Percentiles rank a stretch among this genome's conserved stretches.
These are phyloP conservation scores for Mus spretus DNA, from an alignment of 2,797 vertebrate species.

Conservation along the genomic window DNA sequence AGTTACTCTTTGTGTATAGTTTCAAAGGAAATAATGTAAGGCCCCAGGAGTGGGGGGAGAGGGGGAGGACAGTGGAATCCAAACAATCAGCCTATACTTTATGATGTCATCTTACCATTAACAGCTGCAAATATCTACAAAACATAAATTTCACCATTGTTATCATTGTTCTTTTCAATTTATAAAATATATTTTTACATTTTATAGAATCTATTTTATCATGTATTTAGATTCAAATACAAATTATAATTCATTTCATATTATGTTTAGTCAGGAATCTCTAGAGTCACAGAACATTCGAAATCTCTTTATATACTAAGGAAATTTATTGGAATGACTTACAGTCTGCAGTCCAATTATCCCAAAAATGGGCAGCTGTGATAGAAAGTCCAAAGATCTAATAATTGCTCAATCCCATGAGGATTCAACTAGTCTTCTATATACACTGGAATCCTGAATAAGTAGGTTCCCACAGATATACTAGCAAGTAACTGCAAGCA, in stretches of 20 bases:
- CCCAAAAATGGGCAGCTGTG: not conserved
- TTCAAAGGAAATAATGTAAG: not conserved
- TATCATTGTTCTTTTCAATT: slow-evolving; percentile 29
- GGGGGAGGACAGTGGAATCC: not conserved
- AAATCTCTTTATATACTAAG: not conserved
- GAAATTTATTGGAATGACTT: not conserved
- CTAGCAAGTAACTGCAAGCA: not conserved
- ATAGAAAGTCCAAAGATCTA: not conserved
- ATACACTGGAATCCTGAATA: not conserved
- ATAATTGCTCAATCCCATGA: not conserved
- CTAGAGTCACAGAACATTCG: not conserved
- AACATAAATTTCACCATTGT: not conserved
- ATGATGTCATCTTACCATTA: not conserved
- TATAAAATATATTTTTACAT: not conserved
- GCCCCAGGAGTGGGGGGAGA: not conserved
- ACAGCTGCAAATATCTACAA: not conserved
- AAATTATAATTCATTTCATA: not conserved
- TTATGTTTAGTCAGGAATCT: not conserved
- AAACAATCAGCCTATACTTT: not conserved
- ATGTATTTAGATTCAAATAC: slow-evolving; percentile 14
- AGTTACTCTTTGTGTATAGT: not conserved
- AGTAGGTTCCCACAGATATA: not conserved
- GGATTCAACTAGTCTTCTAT: not conserved
- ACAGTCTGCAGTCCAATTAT: not conserved
- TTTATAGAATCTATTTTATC: not conserved